phyloP scores from a whole-genome alignment of 92 coral and sea anemone genomes.

The Zoanthus sociatus region DNA sequence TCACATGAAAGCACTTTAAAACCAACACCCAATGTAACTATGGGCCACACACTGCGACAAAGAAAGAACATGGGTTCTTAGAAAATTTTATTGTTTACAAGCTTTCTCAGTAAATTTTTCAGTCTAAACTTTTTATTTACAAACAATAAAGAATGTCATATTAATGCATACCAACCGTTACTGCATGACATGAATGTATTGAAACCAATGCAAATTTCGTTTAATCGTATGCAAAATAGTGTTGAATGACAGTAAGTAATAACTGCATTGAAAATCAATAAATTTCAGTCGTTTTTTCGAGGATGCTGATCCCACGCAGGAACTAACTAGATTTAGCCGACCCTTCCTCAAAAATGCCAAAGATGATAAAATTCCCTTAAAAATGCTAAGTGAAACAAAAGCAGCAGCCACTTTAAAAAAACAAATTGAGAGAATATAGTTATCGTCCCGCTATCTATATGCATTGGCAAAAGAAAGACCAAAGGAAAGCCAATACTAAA shows the following conservation, averaged over 20 bases:
- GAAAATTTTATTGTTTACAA: background rate
- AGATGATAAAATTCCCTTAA: background rate
- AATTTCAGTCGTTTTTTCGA: background rate
- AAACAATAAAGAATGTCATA: conserved; percentile 6
- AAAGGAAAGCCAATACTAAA: background rate
- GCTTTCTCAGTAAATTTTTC: background rate
- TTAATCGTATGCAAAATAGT: conserved; percentile 14
- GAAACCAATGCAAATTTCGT: conserved; percentile 17
- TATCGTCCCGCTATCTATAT: background rate
- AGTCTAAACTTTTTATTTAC: background rate
- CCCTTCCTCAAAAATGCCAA: conserved; percentile 5
- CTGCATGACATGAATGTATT: conserved; percentile 28
- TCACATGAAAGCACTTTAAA: conserved; percentile 34
- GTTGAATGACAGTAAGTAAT: conserved; percentile 11
- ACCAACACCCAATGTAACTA: background rate
- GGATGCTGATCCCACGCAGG: conserved; percentile 7
- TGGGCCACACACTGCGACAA: conserved; percentile 22
- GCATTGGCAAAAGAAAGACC: background rate
- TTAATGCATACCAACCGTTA: conserved; percentile 28
- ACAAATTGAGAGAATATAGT: background rate
- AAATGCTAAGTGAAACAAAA: background rate
- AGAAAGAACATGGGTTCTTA: background rate
- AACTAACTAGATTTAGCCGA: conserved; percentile 14
- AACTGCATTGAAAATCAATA: background rate
- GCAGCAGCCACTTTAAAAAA: background rate